These are phyloP conservation scores for Megalurothrips usitatus DNA, from an alignment of 2,888 invertebrate genomes.

Conservation along the genomic window DNA sequence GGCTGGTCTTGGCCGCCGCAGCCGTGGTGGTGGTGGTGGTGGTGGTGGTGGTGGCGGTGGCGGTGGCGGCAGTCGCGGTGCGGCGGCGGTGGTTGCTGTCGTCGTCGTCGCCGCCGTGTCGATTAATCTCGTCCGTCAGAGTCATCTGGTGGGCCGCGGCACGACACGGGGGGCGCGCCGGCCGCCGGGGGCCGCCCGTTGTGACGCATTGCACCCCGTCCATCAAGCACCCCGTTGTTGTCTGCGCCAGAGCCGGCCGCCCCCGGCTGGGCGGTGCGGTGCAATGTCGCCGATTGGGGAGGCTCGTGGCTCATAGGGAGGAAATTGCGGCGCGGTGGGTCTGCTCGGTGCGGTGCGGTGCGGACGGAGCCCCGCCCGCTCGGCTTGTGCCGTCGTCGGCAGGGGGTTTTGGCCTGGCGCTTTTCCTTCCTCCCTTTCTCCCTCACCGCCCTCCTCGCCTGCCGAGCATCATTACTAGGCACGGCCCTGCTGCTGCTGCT, in stretches of 20 bases:
- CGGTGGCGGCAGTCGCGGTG: background rate
- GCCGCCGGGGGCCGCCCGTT: too few species aligned
- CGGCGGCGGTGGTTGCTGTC: background rate
- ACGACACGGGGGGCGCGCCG: background rate
- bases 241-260: background rate
- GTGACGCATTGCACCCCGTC: background rate
- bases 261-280: background rate
- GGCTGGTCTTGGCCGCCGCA: background rate
- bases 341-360: too few species aligned
- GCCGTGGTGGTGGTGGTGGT: background rate
- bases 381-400: background rate
- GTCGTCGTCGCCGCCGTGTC: background rate
- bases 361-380: background rate
- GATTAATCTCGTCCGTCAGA: constrained; percentile 19
- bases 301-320: background rate
- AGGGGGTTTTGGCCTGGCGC: background rate
- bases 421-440: too few species aligned
- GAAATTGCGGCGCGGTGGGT: background rate
- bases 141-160: background rate
- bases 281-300: background rate
- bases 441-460: background rate
- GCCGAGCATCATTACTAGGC: background rate
- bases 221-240: background rate
- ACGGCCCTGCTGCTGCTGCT: background rate
- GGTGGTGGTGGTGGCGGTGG: too few species aligned